A percentile compares a stretch with the other conserved stretches of the same genome.
These are phyloP conservation scores for Autographa pulchrina DNA, from an alignment of 2,888 invertebrate species.

Conservation along the genomic window DNA sequence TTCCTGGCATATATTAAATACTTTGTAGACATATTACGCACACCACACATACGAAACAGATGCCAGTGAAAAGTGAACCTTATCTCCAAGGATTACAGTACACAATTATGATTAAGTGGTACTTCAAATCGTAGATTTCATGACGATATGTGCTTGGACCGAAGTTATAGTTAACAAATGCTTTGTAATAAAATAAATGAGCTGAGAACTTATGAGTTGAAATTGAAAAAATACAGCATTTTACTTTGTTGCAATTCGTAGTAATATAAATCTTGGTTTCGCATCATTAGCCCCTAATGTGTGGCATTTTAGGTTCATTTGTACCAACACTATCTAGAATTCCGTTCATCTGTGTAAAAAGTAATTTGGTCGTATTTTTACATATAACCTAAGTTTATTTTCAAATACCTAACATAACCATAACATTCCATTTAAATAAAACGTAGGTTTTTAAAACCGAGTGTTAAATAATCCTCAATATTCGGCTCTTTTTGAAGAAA, in stretches of 20 bases:
- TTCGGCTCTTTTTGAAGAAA: neutral
- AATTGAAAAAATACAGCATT: slow-evolving; percentile 27
- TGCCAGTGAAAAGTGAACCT: slow-evolving; percentile 7
- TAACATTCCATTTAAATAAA: no score
- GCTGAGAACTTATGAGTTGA: neutral
- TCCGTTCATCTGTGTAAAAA: no score
- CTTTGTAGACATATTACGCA: slow-evolving; percentile 26
- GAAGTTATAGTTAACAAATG: slow-evolving; percentile 32
- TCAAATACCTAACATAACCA: no score
- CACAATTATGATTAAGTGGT: neutral
- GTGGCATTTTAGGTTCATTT: neutral
- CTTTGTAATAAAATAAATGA: slow-evolving; percentile 33
- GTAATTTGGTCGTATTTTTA: no score
- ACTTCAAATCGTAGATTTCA: slow-evolving; percentile 10
- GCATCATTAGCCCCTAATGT: slow-evolving; percentile 3
- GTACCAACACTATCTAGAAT: neutral
- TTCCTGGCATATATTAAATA: slow-evolving; percentile 42
- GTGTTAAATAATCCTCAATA: neutral
- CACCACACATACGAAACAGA: slow-evolving; percentile 27
- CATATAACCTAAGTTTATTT: no score
- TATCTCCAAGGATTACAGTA: neutral
- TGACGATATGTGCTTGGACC: slow-evolving; percentile 25
- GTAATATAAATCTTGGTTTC: neutral
- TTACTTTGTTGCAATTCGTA: neutral
- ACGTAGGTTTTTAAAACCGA: no score